phyloP scores from a whole-genome alignment of 2,888 invertebrate genomes.

The Dynastes maya region DNA sequence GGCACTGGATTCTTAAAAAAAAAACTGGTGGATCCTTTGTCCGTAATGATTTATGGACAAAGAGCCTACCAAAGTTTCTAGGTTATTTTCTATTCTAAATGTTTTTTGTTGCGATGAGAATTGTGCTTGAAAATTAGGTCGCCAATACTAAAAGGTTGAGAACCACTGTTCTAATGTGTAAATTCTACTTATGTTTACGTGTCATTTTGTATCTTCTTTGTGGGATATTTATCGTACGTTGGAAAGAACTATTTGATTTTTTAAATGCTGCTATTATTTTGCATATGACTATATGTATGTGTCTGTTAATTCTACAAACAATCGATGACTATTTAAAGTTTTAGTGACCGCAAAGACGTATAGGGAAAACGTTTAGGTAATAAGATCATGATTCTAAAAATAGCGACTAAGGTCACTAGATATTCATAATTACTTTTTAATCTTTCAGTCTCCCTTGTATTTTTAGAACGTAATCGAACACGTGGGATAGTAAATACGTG shows the following conservation, averaged over 20 bases:
- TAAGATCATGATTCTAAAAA: conserved; percentile 54
- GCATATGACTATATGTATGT: not conserved
- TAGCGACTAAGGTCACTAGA: conserved; percentile 54
- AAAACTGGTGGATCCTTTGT: too few relatives aligned
- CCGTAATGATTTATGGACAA: too few relatives aligned
- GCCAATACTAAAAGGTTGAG: too few relatives aligned
- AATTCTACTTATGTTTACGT: too few relatives aligned
- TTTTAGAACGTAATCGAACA: conserved; percentile 55
- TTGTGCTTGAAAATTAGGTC: too few relatives aligned
- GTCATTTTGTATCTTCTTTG: too few relatives aligned
- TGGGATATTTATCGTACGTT: not conserved
- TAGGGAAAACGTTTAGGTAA: conserved; percentile 48
- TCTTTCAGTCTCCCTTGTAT: conserved; percentile 53
- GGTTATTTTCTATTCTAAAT: too few relatives aligned
- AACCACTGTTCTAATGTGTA: too few relatives aligned
- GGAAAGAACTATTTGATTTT: not conserved
- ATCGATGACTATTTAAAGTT: not conserved
- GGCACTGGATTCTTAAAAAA: too few relatives aligned
- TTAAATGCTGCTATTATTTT: not conserved
- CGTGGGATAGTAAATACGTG: conserved; percentile 49
- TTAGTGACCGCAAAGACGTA: not conserved
- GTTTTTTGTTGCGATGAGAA: too few relatives aligned
- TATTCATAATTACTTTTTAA: conserved; percentile 57
- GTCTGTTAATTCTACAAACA: not conserved
- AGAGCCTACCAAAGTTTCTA: too few relatives aligned